Conservation (phyloP, 2,888 invertebrate species). For the Eubasilissa splendida region DNA sequence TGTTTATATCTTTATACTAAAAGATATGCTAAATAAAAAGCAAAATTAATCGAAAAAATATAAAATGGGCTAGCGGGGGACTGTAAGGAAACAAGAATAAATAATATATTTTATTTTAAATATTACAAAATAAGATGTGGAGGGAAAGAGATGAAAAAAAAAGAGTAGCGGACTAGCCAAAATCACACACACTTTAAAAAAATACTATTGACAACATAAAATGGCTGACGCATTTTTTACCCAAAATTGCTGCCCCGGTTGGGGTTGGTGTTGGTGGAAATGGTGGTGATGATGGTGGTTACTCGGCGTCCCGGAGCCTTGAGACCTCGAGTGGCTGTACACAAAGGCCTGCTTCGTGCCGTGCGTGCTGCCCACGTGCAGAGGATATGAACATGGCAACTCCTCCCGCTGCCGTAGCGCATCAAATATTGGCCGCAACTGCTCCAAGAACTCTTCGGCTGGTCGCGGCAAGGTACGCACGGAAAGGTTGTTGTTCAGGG, state of each 20-base stretch:
- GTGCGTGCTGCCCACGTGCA: constrained; percentile 85
- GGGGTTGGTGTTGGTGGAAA: constrained; percentile 78
- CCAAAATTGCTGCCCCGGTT: constrained; percentile 79
- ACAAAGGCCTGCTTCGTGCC: constrained; percentile 75
- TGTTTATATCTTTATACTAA: too few species aligned
- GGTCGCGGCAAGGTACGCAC: constrained; percentile 62
- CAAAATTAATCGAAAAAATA: too few species aligned
- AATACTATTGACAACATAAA: background rate
- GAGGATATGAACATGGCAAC: constrained; percentile 91
- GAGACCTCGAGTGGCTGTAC: constrained; percentile 76
- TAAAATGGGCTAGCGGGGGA: too few species aligned
- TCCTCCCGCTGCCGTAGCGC: constrained; percentile 92
- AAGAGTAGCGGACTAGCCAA: background rate
- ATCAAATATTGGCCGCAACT: constrained; percentile 96
- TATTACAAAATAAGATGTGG: background rate
- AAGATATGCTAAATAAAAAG: too few species aligned
- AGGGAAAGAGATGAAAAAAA: background rate
- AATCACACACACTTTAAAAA: background rate
- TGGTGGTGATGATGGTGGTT: constrained; percentile 70
- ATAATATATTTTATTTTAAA: background rate
- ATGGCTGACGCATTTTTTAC: constrained; percentile 65
- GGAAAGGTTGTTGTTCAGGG: background rate
- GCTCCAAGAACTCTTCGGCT: constrained; percentile 95
- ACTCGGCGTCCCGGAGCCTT: constrained; percentile 66
- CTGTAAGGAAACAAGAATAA: background rate